Evolutionary conservation across 2,888 invertebrate species (phyloP), one percentile per base, ranked within the genome.

Genomic region (Erpobdella octoculata): DNA sequence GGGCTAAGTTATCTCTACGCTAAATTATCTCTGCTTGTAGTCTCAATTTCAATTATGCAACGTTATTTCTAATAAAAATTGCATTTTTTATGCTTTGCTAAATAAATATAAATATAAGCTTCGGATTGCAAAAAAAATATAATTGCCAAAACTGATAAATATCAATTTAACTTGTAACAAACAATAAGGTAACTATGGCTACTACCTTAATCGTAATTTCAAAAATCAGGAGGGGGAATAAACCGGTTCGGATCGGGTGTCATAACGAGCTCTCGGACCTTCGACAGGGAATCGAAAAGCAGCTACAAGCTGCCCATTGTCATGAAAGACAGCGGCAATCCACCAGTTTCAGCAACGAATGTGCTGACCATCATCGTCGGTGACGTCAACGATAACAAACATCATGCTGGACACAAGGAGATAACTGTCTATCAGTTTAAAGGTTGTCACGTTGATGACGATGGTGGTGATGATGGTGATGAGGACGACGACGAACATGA

Each of bases 361-460:
- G 95, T 95, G 9, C 93, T 93, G 80, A 96, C 94, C 0, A 85
- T 97, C 48, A 95, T 94, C 0, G 92, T 97, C 35, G 92, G 95
- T 68, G 96, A 98, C 78, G 96, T 96, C 33, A 97, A 98, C 84
- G 91, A 92, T 28, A 98, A 98, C 83, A 97, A 97, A 83, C 98
- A 97, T 93, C 91, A 92, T 81, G 93, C 96, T 0, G 98, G 97
- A 1, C 90, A 91, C 5, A 97, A 97, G 86, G 87, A 94, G 77
- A 93, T 98, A 79, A 91, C 94, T 81, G 93, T 96, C 1, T 97
- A 97, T 84, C 96, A 94, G 84, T 98, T 97, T 81, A 90, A 87
- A 89, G 87, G 92, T 74, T 88, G n/a, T 4, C 6, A 6, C 21
- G 76, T 90, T 28, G 53, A 12, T 9, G 48, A 9, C 15, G 53